phyloP scores from a whole-genome alignment of 1,140 invertebrate genomes.

The Magallana gigas region DNA sequence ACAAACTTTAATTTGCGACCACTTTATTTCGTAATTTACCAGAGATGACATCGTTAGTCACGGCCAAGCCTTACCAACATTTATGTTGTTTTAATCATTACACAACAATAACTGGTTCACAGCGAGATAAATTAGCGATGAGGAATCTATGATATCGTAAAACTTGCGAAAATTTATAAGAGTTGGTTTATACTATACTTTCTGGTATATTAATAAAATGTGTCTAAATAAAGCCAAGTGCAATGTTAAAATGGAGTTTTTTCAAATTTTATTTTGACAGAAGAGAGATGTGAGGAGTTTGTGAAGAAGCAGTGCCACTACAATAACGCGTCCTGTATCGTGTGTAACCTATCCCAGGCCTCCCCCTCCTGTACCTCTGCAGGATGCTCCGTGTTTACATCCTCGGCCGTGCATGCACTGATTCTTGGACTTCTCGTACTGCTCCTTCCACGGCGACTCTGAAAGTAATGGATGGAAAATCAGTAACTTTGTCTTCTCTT shows the following conservation, averaged over 20 bases:
- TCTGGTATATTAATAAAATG: too few relatives aligned
- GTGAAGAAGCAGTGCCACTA: background rate
- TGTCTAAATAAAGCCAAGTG: too few relatives aligned
- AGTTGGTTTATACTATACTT: too few relatives aligned
- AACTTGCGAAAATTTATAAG: too few relatives aligned
- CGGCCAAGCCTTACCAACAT: too few relatives aligned
- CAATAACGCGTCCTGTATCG: background rate
- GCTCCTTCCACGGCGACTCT: constrained; percentile 73
- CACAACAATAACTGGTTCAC: too few relatives aligned
- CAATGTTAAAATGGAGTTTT: background rate
- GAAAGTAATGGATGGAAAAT: constrained; percentile 41
- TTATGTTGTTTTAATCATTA: too few relatives aligned
- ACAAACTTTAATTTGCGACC: too few relatives aligned
- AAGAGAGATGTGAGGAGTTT: background rate
- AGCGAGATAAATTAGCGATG: too few relatives aligned
- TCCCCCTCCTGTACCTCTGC: constrained; percentile 66
- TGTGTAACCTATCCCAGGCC: background rate
- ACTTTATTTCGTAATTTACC: too few relatives aligned
- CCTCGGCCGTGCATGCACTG: constrained; percentile 74
- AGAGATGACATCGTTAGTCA: too few relatives aligned
- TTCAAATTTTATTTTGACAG: background rate
- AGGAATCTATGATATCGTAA: too few relatives aligned
- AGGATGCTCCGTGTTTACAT: constrained; percentile 65
- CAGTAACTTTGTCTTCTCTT: background rate
- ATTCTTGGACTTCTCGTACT: constrained; percentile 67